Conservation (phyloP, 1,140 invertebrate genomes). For the Bombus picipes region DNA sequence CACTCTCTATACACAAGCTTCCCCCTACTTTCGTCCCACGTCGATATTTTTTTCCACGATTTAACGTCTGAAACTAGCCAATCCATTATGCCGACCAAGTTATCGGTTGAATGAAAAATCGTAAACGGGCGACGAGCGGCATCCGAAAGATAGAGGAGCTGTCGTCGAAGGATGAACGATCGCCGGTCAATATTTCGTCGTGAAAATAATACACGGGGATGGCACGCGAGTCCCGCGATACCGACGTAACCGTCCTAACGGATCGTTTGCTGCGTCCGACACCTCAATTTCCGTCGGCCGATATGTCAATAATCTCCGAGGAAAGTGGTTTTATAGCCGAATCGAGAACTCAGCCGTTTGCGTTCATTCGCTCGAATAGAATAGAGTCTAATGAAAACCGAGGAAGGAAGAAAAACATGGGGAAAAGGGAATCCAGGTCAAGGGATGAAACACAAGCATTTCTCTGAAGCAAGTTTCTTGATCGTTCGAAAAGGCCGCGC, state of each 20-base stretch:
- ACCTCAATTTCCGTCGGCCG: slow-evolving; percentile 55
- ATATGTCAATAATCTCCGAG: slow-evolving; percentile 63
- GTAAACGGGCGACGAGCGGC: slow-evolving; percentile 6
- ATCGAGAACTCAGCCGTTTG: background rate
- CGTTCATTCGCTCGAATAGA: slow-evolving; percentile 37
- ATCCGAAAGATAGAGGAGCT: slow-evolving; percentile 29
- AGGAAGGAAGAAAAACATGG: background rate
- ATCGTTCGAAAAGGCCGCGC: slow-evolving; percentile 20
- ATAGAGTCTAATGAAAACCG: slow-evolving; percentile 51
- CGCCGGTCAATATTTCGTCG: slow-evolving; percentile 44
- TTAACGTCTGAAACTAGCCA: background rate
- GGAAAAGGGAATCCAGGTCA: background rate
- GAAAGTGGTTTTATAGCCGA: slow-evolving; percentile 54
- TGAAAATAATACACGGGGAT: slow-evolving; percentile 40
- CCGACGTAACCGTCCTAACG: slow-evolving; percentile 31
- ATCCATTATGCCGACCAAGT: slow-evolving; percentile 18
- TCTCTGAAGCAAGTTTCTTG: slow-evolving; percentile 17
- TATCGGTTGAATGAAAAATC: slow-evolving; percentile 18
- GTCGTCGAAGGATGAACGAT: slow-evolving; percentile 39
- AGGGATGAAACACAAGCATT: background rate
- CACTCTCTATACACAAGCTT: background rate
- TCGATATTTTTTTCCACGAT: slow-evolving; percentile 12
- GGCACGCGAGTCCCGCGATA: slow-evolving; percentile 34
- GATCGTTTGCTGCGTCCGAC: slow-evolving; percentile 53
- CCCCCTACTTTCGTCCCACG: too few species aligned